phyloP scores from a whole-genome alignment of 2,888 invertebrate species.

The Arge pagana region DNA sequence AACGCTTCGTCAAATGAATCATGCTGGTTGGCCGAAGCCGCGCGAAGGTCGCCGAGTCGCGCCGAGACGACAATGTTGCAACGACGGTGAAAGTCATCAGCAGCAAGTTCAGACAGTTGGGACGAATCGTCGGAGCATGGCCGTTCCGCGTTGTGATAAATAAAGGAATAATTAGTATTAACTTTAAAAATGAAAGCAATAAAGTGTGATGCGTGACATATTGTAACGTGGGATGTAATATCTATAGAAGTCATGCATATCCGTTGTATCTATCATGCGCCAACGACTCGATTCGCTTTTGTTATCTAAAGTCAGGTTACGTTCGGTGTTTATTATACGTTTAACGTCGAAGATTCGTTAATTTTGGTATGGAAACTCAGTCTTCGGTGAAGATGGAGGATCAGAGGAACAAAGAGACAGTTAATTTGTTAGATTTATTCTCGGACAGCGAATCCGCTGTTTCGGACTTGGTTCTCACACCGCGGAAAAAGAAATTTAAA shows the following conservation, averaged over 20 bases:
- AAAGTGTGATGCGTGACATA: neutral
- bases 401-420: constrained; percentile 65
- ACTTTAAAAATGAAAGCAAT: constrained; percentile 8
- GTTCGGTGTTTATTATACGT: neutral
- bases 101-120: no score
- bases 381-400: constrained; percentile 41
- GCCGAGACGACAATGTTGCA: no score
- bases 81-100: no score
- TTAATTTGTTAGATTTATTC: constrained; percentile 67
- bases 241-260: neutral
- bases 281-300: neutral
- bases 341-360: neutral
- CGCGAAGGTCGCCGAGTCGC: no score
- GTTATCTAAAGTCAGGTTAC: neutral
- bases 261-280: neutral
- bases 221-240: neutral
- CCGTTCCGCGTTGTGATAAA: no score
- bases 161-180: no score
- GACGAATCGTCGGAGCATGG: no score
- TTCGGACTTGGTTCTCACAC: constrained; percentile 63
- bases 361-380: constrained; percentile 7
- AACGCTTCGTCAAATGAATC: no score
- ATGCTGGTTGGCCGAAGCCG: no score
- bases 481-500: constrained; percentile 65
- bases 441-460: constrained; percentile 68